Evolutionary conservation across 2,888 invertebrate species (phyloP).

Genomic region (Microctonus aethiopoides): DNA sequence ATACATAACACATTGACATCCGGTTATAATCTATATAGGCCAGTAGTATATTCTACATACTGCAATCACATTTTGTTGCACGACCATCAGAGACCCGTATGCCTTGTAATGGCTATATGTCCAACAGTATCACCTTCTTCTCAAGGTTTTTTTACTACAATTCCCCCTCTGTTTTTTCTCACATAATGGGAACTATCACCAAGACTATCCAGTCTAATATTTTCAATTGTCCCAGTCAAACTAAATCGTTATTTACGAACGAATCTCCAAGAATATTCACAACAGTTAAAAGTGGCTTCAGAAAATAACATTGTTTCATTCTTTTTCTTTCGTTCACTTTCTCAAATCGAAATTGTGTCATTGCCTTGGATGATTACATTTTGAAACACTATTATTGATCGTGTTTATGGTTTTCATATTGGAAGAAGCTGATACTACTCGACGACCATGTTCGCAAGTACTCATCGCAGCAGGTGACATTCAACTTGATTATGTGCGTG

Average conservation of each 20-base stretch:
- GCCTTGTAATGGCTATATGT: conserved; percentile 31
- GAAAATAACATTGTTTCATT: too few relatives aligned
- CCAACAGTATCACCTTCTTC: conserved; percentile 56
- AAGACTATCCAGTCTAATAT: neutral
- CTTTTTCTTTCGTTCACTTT: neutral
- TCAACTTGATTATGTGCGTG: neutral
- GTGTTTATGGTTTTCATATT: conserved; percentile 61
- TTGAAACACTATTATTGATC: conserved; percentile 53
- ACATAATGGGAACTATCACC: neutral
- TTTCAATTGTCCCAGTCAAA: neutral
- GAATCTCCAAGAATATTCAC: neutral
- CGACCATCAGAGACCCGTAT: conserved; percentile 63
- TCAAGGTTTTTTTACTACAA: conserved; percentile 50
- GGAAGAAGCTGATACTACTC: conserved; percentile 49
- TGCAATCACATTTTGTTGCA: conserved; percentile 31
- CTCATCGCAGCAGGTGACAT: conserved; percentile 27
- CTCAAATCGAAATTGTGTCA: neutral
- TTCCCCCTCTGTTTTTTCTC: conserved; percentile 45
- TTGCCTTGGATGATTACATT: neutral
- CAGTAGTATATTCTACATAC: conserved; percentile 33
- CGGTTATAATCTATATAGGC: conserved; percentile 57
- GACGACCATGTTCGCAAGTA: neutral
- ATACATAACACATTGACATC: conserved; percentile 7
- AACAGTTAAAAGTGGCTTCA: neutral
- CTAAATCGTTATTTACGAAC: neutral